Percentiles rank a stretch among this genome's conserved stretches.
phyloP scores from a whole-genome alignment of 2,113 vertebrate species.

The Centropus bengalensis region DNA sequence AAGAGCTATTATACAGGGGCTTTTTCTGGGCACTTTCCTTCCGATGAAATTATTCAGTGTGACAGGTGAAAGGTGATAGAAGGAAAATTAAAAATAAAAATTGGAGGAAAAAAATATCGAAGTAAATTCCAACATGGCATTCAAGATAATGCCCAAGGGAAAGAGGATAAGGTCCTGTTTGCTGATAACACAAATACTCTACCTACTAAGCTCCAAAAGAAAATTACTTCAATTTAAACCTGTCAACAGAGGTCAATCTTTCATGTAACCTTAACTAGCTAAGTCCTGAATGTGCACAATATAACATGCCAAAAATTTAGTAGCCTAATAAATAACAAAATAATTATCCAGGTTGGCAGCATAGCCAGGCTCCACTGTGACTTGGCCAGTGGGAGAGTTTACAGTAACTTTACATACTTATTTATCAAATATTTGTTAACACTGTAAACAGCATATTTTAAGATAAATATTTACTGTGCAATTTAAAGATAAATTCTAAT shows the following conservation, averaged over 20 bases:
- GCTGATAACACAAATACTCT: slow-evolving; percentile 56
- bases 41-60: not conserved
- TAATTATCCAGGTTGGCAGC: slow-evolving; percentile 13
- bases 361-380: not conserved
- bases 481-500: not conserved
- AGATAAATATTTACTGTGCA: not conserved
- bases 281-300: not conserved
- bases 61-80: slow-evolving; percentile 49
- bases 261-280: slow-evolving; percentile 42
- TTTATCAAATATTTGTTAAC: not conserved
- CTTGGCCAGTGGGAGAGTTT: not conserved
- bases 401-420: not conserved
- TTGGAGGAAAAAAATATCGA: slow-evolving; percentile 16
- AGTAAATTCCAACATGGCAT: slow-evolving; percentile 43
- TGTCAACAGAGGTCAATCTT: slow-evolving; percentile 53
- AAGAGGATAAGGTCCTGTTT: slow-evolving; percentile 48
- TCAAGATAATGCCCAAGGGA: slow-evolving; percentile 48
- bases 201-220: slow-evolving; percentile 13
- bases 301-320: not conserved
- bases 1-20: not conserved
- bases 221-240: slow-evolving; percentile 63
- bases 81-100: slow-evolving; percentile 63
- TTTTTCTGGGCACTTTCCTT: not conserved
- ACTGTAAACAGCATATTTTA: not conserved
- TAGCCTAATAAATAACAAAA: slow-evolving; percentile 39